Percentiles rank a stretch among this genome's conserved stretches.
phyloP scores from a whole-genome alignment of 2,888 invertebrate genomes.

The Parnassius glacialis region DNA sequence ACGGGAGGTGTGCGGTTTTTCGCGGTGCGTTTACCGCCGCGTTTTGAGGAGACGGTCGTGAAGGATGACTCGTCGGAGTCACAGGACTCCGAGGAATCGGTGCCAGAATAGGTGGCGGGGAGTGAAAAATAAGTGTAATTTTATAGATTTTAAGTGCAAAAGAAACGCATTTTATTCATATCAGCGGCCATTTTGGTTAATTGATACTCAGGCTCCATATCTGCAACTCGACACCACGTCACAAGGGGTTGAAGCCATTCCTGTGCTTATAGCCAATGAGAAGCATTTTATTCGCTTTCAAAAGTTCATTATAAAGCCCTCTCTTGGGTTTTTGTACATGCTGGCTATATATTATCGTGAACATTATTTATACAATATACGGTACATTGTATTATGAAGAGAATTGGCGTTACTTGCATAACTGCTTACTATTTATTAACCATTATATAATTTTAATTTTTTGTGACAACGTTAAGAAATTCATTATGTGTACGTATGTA shows the following conservation, averaged over 20 bases:
- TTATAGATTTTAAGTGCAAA: not conserved
- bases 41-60: no score
- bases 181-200: slow-evolving; percentile 49
- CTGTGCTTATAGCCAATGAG: slow-evolving; percentile 42
- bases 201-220: slow-evolving; percentile 48
- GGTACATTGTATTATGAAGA: no score
- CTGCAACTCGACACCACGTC: slow-evolving; percentile 43
- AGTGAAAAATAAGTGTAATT: not conserved
- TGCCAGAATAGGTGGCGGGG: no score
- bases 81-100: no score
- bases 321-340: slow-evolving; percentile 26
- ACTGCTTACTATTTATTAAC: no score
- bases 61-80: no score
- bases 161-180: slow-evolving; percentile 20
- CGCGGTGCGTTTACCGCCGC: no score
- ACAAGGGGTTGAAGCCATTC: slow-evolving; percentile 43
- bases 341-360: slow-evolving; percentile 14
- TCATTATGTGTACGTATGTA: no score
- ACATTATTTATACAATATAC: not conserved
- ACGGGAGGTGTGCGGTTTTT: no score
- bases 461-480: no score
- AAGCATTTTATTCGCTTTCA: slow-evolving; percentile 25
- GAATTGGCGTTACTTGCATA: no score
- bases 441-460: no score
- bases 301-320: slow-evolving; percentile 22